A percentile compares a stretch with the other conserved stretches of the same genome.
Evolutionary conservation across 1,140 invertebrate species (phyloP).

Genomic region (Riptortus pedestris): DNA sequence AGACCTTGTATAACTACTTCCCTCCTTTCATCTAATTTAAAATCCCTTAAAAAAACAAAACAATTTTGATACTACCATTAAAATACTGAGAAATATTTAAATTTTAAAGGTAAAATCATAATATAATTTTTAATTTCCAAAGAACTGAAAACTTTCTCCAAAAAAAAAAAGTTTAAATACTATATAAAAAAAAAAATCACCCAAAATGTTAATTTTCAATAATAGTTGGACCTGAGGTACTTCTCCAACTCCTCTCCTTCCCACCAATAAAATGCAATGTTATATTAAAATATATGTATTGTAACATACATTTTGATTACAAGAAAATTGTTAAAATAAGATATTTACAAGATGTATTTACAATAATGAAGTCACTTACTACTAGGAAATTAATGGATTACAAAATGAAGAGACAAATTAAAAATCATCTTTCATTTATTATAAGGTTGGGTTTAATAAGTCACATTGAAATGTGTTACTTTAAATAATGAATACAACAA

Average conservation of each 20-base stretch:
- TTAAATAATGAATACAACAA: constrained; percentile 16
- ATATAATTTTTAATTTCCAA: too few species aligned
- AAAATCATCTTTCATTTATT: constrained; percentile 20
- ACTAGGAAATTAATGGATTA: constrained; percentile 17
- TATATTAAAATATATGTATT: constrained; percentile 20
- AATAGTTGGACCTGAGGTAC: neutral
- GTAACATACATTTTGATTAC: constrained; percentile 16
- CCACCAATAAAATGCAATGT: constrained; percentile 13
- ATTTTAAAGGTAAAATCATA: too few species aligned
- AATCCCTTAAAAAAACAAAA: too few species aligned
- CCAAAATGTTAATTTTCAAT: too few species aligned
- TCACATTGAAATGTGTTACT: constrained; percentile 14
- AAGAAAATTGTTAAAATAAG: constrained; percentile 5
- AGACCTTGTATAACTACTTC: too few species aligned
- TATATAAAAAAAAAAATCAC: neutral
- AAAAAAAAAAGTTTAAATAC: too few species aligned
- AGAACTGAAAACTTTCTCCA: too few species aligned
- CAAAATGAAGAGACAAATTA: constrained; percentile 17
- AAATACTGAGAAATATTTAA: too few species aligned
- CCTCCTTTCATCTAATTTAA: too few species aligned
- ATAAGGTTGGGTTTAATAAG: constrained; percentile 11
- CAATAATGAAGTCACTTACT: neutral
- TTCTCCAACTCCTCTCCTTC: constrained; percentile 3
- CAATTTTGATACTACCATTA: too few species aligned
- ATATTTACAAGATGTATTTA: constrained; percentile 14